Conservation (phyloP, 2,113 vertebrate species). For the Engraulis encrasicolus region DNA sequence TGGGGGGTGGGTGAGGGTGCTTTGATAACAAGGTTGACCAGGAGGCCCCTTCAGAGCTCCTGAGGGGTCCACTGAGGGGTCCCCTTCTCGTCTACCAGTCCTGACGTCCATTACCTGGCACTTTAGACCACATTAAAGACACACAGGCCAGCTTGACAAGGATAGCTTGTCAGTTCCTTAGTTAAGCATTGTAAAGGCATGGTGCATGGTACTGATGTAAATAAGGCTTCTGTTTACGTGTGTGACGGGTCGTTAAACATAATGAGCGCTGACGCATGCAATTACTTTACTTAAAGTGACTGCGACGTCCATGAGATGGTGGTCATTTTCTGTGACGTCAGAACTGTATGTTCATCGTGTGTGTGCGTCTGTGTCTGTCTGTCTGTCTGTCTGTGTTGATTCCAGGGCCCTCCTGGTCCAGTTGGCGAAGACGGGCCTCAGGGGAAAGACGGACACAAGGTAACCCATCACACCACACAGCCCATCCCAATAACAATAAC, state of each 20-base stretch:
- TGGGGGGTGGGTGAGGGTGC: not conserved
- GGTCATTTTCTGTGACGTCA: not conserved
- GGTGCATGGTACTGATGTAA: not conserved
- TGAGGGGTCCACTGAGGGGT: not conserved
- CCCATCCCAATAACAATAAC: too few species aligned
- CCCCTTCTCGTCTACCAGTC: not conserved
- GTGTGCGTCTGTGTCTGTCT: not conserved
- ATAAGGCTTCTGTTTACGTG: not conserved
- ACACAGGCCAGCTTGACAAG: not conserved
- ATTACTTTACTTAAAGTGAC: not conserved
- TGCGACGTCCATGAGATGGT: too few species aligned
- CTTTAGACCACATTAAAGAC: not conserved
- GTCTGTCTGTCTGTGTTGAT: slow-evolving; percentile 39
- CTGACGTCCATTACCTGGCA: not conserved
- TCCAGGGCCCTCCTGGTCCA: slow-evolving; percentile 87
- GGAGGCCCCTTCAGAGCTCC: not conserved
- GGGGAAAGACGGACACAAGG: slow-evolving; percentile 94
- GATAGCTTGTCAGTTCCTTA: not conserved
- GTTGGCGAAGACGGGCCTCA: slow-evolving; percentile 92
- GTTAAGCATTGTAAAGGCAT: not conserved
- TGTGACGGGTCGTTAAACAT: not conserved
- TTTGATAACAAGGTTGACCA: not conserved
- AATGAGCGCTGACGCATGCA: not conserved
- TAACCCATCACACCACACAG: too few species aligned
- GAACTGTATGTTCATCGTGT: not conserved